A percentile compares a stretch with the other conserved stretches of the same genome.
Conservation (phyloP, 2,797 vertebrate species). For the Rhinatrema bivittatum region DNA sequence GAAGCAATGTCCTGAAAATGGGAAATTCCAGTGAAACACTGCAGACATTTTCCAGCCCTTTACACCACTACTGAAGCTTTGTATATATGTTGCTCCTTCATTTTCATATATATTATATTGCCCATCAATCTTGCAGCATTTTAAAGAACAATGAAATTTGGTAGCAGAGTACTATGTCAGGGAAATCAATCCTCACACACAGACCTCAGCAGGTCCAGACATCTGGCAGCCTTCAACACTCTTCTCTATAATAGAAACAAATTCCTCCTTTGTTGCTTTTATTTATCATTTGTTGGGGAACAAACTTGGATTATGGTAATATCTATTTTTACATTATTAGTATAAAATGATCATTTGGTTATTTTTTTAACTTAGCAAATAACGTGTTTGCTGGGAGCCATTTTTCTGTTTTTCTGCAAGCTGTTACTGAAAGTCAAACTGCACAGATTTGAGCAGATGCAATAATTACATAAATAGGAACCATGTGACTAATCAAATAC, state of each 20-base stretch:
- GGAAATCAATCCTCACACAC: slow-evolving; percentile 8
- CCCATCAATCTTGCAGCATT: slow-evolving; percentile 14
- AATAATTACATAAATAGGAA: no score
- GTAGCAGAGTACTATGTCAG: slow-evolving; percentile 1
- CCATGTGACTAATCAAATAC: no score
- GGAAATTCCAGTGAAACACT: slow-evolving; percentile 30
- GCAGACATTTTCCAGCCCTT: no score
- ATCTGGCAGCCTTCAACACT: slow-evolving; percentile 1
- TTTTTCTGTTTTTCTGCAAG: not conserved
- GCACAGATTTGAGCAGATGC: no score
- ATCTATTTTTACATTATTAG: no score
- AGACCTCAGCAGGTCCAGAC: not conserved
- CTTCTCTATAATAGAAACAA: not conserved
- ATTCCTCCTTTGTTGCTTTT: no score
- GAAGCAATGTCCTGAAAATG: slow-evolving; percentile 33
- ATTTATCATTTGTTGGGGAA: no score
- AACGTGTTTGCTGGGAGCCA: not conserved
- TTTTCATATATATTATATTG: slow-evolving; percentile 32
- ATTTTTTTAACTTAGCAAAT: no score
- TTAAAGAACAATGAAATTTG: slow-evolving; percentile 12
- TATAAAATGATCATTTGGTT: no score
- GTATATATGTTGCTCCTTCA: slow-evolving; percentile 19
- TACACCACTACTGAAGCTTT: slow-evolving; percentile 5
- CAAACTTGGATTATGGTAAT: no score
- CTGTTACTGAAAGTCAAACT: not conserved